Conservation (phyloP, 1,140 invertebrate genomes). For the Bombus superbus region DNA sequence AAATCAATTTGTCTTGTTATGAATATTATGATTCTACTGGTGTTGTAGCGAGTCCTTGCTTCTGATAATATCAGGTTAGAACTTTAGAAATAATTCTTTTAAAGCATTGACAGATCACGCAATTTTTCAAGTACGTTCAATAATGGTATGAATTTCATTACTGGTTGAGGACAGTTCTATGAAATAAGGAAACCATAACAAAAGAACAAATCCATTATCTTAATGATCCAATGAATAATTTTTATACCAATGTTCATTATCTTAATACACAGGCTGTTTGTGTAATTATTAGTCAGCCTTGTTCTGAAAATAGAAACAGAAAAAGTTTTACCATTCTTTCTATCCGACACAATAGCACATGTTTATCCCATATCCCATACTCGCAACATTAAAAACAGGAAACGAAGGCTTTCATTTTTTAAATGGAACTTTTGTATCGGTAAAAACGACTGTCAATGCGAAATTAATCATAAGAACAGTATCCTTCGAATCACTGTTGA, state of each 20-base stretch:
- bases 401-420: neutral
- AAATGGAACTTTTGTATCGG: neutral
- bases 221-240: neutral
- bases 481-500: too few relatives aligned
- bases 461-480: too few relatives aligned
- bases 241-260: neutral
- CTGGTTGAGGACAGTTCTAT: neutral
- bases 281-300: neutral
- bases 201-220: neutral
- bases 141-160: neutral
- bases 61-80: neutral
- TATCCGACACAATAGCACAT: neutral
- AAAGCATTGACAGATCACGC: too few relatives aligned
- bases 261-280: neutral
- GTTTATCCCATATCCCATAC: neutral
- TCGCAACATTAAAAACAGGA: neutral
- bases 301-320: neutral
- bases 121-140: neutral
- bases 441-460: too few relatives aligned
- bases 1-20: neutral
- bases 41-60: neutral
- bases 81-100: neutral
- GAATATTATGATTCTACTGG: neutral
- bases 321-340: neutral
- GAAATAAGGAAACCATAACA: neutral